phyloP scores from a whole-genome alignment of 2,113 vertebrate genomes.

The Oreotrochilus melanogaster region DNA sequence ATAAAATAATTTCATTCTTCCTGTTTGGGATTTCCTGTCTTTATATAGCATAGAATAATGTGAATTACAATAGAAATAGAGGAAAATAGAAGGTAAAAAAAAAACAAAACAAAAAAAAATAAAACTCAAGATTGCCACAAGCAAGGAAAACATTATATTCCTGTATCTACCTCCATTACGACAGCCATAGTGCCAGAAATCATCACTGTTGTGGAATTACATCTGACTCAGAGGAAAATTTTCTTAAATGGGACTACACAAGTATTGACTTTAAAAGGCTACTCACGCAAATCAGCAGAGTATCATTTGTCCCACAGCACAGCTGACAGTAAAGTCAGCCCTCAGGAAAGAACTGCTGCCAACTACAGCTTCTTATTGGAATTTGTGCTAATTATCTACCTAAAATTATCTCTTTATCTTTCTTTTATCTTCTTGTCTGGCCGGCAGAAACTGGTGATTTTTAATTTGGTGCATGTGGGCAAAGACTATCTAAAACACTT shows the following conservation, averaged over 20 bases:
- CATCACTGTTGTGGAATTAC: background rate
- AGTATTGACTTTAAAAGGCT: background rate
- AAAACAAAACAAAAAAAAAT: background rate
- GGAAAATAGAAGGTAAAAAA: background rate
- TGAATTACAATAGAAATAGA: background rate
- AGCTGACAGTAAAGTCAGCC: background rate
- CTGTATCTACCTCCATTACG: background rate
- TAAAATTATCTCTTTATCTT: background rate
- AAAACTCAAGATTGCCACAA: background rate
- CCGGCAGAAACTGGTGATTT: background rate
- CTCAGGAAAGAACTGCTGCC: background rate
- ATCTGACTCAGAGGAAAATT: background rate
- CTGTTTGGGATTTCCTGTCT: background rate
- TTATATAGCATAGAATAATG: background rate
- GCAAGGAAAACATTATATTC: background rate
- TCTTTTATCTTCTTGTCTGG: background rate
- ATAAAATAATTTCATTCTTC: background rate
- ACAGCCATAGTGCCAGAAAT: background rate
- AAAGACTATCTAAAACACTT: background rate
- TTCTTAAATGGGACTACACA: background rate
- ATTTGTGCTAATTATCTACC: background rate
- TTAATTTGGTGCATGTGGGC: rapidly evolving
- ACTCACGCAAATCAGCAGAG: background rate
- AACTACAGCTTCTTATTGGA: background rate
- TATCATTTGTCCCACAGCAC: background rate